A percentile compares a stretch with the other conserved stretches of the same genome.
These are phyloP conservation scores for Anoplopoma fimbria DNA, from an alignment of 2,113 vertebrate genomes.

Conservation along the genomic window DNA sequence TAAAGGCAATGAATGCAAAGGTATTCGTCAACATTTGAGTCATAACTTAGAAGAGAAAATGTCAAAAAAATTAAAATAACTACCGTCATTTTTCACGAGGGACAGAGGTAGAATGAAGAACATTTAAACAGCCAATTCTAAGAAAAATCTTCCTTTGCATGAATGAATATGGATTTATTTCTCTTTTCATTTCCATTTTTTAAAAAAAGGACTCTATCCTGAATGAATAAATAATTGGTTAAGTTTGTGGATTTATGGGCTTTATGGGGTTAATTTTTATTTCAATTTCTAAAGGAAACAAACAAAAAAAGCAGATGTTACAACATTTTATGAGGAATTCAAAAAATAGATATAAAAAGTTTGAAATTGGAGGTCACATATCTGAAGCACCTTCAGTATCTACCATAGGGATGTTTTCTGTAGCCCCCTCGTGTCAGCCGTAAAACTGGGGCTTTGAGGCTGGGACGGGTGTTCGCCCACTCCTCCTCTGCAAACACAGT, in stretches of 20 bases:
- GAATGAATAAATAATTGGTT: slow-evolving; percentile 70
- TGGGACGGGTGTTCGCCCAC: slow-evolving; percentile 89
- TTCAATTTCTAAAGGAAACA: slow-evolving; percentile 64
- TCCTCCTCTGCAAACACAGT: slow-evolving; percentile 90
- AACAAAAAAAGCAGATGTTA: slow-evolving; percentile 48
- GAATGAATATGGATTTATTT: slow-evolving; percentile 82
- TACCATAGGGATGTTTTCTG: slow-evolving; percentile 99
- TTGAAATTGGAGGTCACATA: slow-evolving; percentile 88
- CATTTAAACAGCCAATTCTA: slow-evolving; percentile 78
- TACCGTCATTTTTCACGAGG: slow-evolving; percentile 69
- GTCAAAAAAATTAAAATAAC: slow-evolving; percentile 29
- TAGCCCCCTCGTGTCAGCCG: slow-evolving; percentile 94
- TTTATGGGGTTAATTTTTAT: slow-evolving; percentile 75
- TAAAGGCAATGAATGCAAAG: slow-evolving; percentile 58
- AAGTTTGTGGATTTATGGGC: slow-evolving; percentile 81
- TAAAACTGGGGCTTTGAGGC: slow-evolving; percentile 92
- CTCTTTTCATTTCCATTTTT: slow-evolving; percentile 56
- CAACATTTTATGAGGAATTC: slow-evolving; percentile 66
- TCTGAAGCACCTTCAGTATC: slow-evolving; percentile 98
- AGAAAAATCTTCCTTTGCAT: slow-evolving; percentile 85
- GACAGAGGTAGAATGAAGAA: slow-evolving; percentile 79
- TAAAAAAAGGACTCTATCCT: slow-evolving; percentile 76
- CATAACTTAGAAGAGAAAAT: not conserved
- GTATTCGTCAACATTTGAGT: slow-evolving; percentile 7
- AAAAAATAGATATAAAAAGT: slow-evolving; percentile 86